phyloP scores from a whole-genome alignment of 2,888 invertebrate species.

The Meteorus colon region DNA sequence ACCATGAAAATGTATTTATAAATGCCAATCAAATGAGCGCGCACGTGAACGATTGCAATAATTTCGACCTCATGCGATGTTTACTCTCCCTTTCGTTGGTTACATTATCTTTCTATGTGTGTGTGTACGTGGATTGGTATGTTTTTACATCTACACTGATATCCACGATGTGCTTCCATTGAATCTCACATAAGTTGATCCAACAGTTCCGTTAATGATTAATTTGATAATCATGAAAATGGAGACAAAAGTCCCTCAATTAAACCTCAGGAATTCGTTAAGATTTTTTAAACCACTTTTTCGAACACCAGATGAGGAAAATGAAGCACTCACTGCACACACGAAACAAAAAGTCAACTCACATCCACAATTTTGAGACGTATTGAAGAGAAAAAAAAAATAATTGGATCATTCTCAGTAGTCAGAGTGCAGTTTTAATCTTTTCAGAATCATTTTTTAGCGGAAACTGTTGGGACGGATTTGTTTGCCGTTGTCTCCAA shows the following conservation, averaged over 20 bases:
- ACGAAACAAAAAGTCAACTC: neutral
- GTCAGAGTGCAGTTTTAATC: no score
- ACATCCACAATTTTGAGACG: neutral
- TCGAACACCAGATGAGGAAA: conserved; percentile 5
- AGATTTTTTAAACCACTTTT: conserved; percentile 1
- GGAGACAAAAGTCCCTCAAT: neutral
- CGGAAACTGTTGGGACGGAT: neutral
- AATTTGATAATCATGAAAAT: neutral
- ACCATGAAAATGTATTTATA: neutral
- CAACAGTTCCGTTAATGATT: neutral
- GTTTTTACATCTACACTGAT: neutral
- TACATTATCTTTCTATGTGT: neutral
- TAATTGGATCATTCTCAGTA: neutral
- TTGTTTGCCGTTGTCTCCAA: neutral
- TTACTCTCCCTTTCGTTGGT: neutral
- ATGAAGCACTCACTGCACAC: conserved; percentile 26
- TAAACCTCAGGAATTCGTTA: neutral
- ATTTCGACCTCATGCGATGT: neutral
- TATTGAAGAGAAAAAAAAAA: neutral
- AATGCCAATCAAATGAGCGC: neutral
- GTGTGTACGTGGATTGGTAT: neutral
- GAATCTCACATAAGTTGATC: neutral
- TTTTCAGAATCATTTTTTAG: no score
- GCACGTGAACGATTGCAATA: neutral
- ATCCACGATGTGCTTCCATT: neutral